Evolutionary conservation across 2,888 invertebrate genomes (phyloP), one percentile per base, ranked within the genome.

Genomic region (Heteropelma amictum): DNA sequence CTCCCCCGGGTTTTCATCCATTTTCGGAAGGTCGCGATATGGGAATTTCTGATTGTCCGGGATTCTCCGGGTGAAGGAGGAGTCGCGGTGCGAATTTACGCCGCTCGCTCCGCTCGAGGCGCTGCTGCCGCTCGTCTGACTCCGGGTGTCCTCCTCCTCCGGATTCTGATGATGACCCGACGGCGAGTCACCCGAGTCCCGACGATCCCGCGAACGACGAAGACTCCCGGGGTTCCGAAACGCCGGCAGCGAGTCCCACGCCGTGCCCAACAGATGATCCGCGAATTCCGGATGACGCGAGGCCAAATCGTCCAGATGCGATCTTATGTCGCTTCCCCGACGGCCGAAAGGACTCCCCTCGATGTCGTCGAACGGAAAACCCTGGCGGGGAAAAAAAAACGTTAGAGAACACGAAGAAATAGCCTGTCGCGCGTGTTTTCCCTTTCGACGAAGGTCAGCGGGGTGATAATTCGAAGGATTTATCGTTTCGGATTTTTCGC

Each of bases 211-310:
- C 8, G 86, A 85, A 4, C 85, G 84, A 28, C 84, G 82, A 23
- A 82, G 64, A 1, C 82, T 77, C 0, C 84, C 82, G 23, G 68
- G 71, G n/a, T 60, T 60, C 49, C 82, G 83, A 49, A 87, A 87
- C 0, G 71, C 61, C 5, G 88, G 86, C 42, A 83, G 81, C 38
- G 87, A 87, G 21, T 80, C 85, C 88, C 88, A 89, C 30, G 86
- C 82, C 1, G 89, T 82, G 4, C 87, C 83, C 64, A 92, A 90
- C 80, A 94, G 90, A 65, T 93, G 93, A 84, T 93, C 93, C 75
- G 94, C 94, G 83, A 95, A 92, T 87, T 95, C 94, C 35, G 95
- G 95, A 87, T 95, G 94, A 8, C 94, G 91, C 79, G 93, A 90
- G 47, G 94, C 94, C 80, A 95, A 90, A 85, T 94, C 93, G 89